Evolutionary conservation across 2,797 vertebrate genomes (phyloP).

Genomic region (Pseudochaenichthys georgianus): DNA sequence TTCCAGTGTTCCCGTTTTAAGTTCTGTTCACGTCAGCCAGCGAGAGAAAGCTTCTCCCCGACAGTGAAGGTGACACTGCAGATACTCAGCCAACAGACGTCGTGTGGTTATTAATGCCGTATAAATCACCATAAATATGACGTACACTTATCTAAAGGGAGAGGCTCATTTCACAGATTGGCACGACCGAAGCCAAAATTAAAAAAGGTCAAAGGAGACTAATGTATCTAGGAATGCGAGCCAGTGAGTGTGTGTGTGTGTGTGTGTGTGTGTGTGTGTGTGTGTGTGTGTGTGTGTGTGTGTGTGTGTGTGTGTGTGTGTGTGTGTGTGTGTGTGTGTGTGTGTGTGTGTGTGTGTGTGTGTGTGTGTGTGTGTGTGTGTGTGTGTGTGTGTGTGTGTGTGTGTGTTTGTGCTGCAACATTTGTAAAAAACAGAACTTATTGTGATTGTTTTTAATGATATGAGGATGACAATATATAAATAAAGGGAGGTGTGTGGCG

Average conservation of each 20-base stretch:
- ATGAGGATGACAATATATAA: no score
- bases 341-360: background rate
- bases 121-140: slow-evolving; percentile 37
- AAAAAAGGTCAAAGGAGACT: slow-evolving; percentile 11
- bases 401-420: no score
- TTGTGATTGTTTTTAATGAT: no score
- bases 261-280: slow-evolving; percentile 19
- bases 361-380: background rate
- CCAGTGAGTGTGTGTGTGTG: background rate
- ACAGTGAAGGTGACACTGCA: slow-evolving; percentile 66
- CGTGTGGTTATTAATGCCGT: slow-evolving; percentile 1
- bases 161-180: slow-evolving; percentile 26
- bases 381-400: no score
- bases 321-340: slow-evolving; percentile 19
- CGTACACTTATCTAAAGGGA: slow-evolving; percentile 19
- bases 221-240: background rate
- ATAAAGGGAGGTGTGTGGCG: no score
- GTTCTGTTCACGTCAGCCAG: slow-evolving; percentile 49
- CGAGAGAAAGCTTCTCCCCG: slow-evolving; percentile 13
- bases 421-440: no score
- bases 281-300: background rate
- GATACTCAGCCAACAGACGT: slow-evolving; percentile 43
- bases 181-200: slow-evolving; percentile 31
- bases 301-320: background rate
- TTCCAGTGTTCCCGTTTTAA: slow-evolving; percentile 27